Conservation (phyloP, 2,888 invertebrate species). For the Drosophila nigricruria region DNA sequence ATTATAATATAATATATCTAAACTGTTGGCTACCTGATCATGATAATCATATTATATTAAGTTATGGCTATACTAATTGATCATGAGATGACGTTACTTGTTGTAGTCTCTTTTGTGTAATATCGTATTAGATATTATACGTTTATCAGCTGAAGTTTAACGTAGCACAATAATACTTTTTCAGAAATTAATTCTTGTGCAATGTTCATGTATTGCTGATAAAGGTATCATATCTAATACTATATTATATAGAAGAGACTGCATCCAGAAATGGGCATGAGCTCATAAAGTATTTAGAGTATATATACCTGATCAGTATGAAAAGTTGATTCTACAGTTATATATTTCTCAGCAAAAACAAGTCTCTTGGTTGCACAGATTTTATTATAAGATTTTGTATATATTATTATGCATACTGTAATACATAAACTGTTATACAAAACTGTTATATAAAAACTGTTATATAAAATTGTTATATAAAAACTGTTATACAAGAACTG, state of each 20-base stretch:
- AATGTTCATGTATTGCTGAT: neutral
- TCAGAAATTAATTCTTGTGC: neutral
- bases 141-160: neutral
- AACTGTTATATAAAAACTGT: neutral
- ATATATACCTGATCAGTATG: too few species aligned
- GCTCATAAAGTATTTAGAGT: neutral
- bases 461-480: too few species aligned
- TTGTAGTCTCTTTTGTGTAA: neutral
- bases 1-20: neutral
- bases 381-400: too few species aligned
- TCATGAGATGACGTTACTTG: neutral
- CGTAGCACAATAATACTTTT: neutral
- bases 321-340: too few species aligned
- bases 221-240: neutral
- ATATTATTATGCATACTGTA: too few species aligned
- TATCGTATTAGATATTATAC: neutral
- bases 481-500: too few species aligned
- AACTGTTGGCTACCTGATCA: neutral
- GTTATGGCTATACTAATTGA: neutral
- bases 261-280: neutral
- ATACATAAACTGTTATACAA: neutral
- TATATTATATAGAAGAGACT: neutral
- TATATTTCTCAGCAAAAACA: too few species aligned
- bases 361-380: too few species aligned
- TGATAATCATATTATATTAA: neutral